Evolutionary conservation across 2,797 vertebrate genomes (phyloP), one percentile per base, ranked within the genome.

Genomic region (Helarctos malayanus): DNA sequence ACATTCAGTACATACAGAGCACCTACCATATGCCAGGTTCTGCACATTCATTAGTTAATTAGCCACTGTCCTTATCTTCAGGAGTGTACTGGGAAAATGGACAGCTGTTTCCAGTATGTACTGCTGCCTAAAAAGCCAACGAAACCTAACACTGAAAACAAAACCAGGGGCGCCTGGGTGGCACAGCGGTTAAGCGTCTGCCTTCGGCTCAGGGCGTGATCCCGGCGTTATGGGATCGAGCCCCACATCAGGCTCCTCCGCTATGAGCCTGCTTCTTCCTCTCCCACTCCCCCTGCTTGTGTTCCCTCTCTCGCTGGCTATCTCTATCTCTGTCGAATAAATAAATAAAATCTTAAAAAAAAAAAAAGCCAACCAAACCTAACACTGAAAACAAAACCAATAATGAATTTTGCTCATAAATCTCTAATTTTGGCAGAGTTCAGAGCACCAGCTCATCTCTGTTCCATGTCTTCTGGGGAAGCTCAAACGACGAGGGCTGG

Each of bases 331-430:
- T 38, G 35, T 38, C 35, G 35, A 38, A 38, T 38, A 38, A 38
- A 38, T 38, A 38, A 38, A 38, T 38, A 38, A 38, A 38, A 38
- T 38, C 35, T 38, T 38, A 38, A 38, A 38, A 38, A 38, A 35
- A 38, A 38, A 69, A 89, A 89, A 92, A 89, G 10, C 61, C 45
- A 86, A 16, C 15, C 2, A 21, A 89, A 69, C 25, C 61, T 76
- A 68, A 52, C 32, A 16, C 52, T 76, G 71, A 85, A 83, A 91
- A 76, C 8, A 89, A 91, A 92, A 71, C 7, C 0, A 88, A 5
- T 18, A 12, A 35, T 88, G 78, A 76, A 52, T 85, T 93, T 84
- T 88, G 54, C 83, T 85, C 38, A 91, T 18, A 79, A 47, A 59
- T 91, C 47, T 59, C 32, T 88, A 32, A 68, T 95, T 76, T 94